Base-by-base conservation (phyloP, 2,797 vertebrate genomes). In the Paramormyrops hopkinsi region DNA sequence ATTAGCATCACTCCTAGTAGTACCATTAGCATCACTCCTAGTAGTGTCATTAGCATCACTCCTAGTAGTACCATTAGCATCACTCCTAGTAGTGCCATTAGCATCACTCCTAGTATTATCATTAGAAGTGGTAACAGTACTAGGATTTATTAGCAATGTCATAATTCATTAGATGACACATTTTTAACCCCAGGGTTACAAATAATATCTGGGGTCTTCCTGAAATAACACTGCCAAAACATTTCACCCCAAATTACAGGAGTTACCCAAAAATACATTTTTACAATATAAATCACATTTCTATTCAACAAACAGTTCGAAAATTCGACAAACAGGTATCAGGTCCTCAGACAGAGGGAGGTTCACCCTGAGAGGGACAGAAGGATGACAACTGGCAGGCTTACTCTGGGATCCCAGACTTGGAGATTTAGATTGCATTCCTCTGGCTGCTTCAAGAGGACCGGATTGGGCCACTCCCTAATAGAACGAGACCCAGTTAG, bases 381-480 rank as follows among this genome's bases (percentile, higher is more conserved):
- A 33, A 76, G 73, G 12, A 44, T 44, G 33, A 25, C 37, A 44
- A 19, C 17, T 44, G 44, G n/a, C 82, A 84, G 46, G 22, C 48
- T 84, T 87, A 98, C 98, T 95, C 95, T 97, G 91, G 97, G 97
- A 94, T 98, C 96, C 97, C 98, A 98, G 76, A 97, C 97, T 93
- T 97, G 97, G 91, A 97, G 96, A 95, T 97, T 96, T 94, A 97
- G 96, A 95, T 97, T 95, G 94, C 96, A 97, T 94, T 97, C 96
- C 94, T 97, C 97, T 90, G 96, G 96, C 88, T 96, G 96, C 95
- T 96, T 97, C 93, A 98, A 94, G 92, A 97, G 95, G 92, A 98
- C 96, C 92, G 97, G 97, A 95, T 97, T 96, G 91, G 97, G 97
- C 97, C 97, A 98, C 95, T 97, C 95, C 97, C 97, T 97, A 94